Evolutionary conservation across 1,140 invertebrate genomes (phyloP), one percentile per base, ranked within the genome.

Genomic region (Stegodyphus dumicola): DNA sequence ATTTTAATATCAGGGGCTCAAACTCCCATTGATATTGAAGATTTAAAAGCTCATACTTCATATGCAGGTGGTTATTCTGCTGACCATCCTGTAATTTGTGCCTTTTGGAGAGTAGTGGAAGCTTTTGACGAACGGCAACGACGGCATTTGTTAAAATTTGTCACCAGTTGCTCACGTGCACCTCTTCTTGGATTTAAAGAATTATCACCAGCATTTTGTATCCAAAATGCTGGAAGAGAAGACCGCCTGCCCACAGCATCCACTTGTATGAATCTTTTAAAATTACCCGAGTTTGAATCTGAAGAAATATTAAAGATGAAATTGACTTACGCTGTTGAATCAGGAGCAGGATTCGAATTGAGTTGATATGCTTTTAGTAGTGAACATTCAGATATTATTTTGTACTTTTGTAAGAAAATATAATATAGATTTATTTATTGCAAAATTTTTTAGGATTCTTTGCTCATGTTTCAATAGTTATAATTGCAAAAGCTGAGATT

Each of bases 101-200:
- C 69, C 94, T 99, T 93, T 95, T 97, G 97, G 95, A 93, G 90
- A 87, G 95, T 97, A 33, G 92, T 99, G 6, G 92, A 94, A 86
- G 92, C 93, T 18, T 97, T 99, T 89, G 94, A 93, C 86, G 96
- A 98, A 90, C 92, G 93, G 49, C 95, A 98, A 89, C 94, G 95
- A 77, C 92, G 96, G 77, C 94, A 97, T 88, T 90, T 99, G 13
- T 91, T 99, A 0, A 98, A 98, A 91, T 99, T 99, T 93, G 97
- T 99, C 6, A 99, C 98, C 1, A 98, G 97, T 89, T 99, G 97
- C 89, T 99, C 97, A 0, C 91, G 97, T 88, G 97, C 97, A n/a
- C 98, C 98, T 6, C 91, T 99, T n/a, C 91, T 99, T 33, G 98
- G 98, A 15, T 99, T 99, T 90, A 99, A 98, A 95, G 96, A 98